A percentile compares a stretch with the other conserved stretches of the same genome.
Conservation (phyloP, 2,113 vertebrate genomes). For the Talpa occidentalis region DNA sequence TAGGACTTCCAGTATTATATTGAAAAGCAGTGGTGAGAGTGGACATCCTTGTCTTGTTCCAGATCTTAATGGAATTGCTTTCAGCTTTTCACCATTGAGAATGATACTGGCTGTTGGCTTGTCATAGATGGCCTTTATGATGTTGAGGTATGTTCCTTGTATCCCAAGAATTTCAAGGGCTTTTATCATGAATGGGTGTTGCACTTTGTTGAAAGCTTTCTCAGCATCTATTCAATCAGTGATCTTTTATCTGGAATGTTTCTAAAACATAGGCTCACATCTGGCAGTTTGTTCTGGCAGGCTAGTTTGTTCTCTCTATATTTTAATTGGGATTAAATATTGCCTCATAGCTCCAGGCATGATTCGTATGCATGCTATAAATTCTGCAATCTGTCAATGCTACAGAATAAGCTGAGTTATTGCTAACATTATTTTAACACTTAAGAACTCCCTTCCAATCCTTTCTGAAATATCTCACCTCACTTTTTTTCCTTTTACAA, state of each 20-base stretch:
- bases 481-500: slow-evolving; percentile 44
- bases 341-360: slow-evolving; percentile 8
- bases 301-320: not conserved
- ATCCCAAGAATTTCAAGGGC: too few species aligned
- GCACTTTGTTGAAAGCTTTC: too few species aligned
- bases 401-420: not conserved
- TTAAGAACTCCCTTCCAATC: slow-evolving; percentile 65
- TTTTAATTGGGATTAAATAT: slow-evolving; percentile 34
- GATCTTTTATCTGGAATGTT: slow-evolving; percentile 22
- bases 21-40: too few species aligned
- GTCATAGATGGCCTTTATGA: too few species aligned
- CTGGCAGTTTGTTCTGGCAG: not conserved
- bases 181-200: too few species aligned
- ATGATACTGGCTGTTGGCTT: too few species aligned
- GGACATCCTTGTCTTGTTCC: too few species aligned
- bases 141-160: too few species aligned
- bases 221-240: too few species aligned
- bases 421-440: slow-evolving; percentile 53
- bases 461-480: slow-evolving; percentile 61
- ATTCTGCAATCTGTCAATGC: slow-evolving; percentile 2
- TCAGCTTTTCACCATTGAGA: too few species aligned
- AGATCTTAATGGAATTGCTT: too few species aligned
- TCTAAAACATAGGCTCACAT: not conserved
- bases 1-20: too few species aligned
- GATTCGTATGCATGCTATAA: slow-evolving; percentile 35